Base-by-base conservation (phyloP, 1,140 invertebrate species). In the Zaprionus vittiger region DNA sequence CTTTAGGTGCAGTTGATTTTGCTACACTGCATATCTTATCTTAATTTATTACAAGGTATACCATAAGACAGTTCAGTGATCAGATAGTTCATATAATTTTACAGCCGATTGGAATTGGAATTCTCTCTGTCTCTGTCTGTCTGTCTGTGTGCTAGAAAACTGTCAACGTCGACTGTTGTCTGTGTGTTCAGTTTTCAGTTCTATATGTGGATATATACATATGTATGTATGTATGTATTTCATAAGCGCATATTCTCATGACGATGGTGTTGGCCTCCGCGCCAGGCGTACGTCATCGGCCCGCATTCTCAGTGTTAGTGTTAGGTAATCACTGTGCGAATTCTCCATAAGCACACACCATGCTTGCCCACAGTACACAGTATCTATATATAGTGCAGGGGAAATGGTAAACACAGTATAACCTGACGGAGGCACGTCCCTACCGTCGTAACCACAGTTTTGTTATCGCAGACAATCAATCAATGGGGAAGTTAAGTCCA, bases 161-260 rank as follows among this genome's bases (percentile, higher is more conserved):
- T 73, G 76, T 73, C 68, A 57, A 61, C 41, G 62, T 79, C 65
- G 61, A 24, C 12, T 64, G 5, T 17, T 22, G 44, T 56, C 24
- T 15, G 22, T 31, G 37, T 60, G 37, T 60, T 60, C 17, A 41
- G 38, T 34, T 72, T 62, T 54, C 14, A 70, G 47, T 52, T 69
- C 41, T 61, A 69, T 34, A 56, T 71, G 61, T 56, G 59, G 41
- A 38, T 52, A 54, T 72, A 52, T 38, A 66, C 70, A 67, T 24
- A 4, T 24, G 24, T 20, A 20, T 20, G 24, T 20, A 20, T 20
- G 20, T 20, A 20, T 20, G 20, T 71, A 64, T 69, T 79, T 68
- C 59, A 57, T 68, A 79, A 54, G 61, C 60, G 82, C 63, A 76
- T 79, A 85, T 79, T 85, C 71, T 75, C 81, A 34, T 34, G 81